phyloP scores from a whole-genome alignment of 2,797 vertebrate species.

The Somateria mollissima region DNA sequence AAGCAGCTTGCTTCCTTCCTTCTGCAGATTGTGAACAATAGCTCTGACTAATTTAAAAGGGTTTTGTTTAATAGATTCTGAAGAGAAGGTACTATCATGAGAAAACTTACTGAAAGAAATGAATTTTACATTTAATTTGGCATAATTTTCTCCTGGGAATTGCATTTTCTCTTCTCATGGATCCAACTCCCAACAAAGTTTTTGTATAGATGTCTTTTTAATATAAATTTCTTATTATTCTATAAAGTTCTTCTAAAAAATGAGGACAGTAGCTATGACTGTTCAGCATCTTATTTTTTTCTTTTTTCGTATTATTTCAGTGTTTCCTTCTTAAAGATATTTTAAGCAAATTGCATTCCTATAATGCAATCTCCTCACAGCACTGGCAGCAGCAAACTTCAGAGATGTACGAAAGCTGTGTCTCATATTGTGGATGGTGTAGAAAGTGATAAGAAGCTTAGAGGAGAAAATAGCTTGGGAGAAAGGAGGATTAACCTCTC shows the following conservation, averaged over 20 bases:
- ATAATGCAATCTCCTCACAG: not conserved
- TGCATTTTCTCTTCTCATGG: not conserved
- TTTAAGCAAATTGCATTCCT: not conserved
- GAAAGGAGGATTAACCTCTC: conserved; percentile 52
- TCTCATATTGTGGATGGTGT: not conserved
- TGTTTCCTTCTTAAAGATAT: not conserved
- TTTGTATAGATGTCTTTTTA: not conserved
- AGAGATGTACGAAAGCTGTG: not conserved
- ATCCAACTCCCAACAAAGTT: not conserved
- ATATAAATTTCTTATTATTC: not conserved
- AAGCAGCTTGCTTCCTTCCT: not conserved
- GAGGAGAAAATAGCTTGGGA: conserved; percentile 37
- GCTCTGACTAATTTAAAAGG: not conserved
- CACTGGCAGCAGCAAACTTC: not conserved
- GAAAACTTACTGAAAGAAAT: not conserved
- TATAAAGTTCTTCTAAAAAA: not conserved
- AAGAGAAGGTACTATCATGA: not conserved
- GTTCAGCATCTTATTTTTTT: not conserved
- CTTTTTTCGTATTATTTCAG: not conserved
- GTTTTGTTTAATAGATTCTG: not conserved
- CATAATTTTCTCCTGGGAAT: not conserved
- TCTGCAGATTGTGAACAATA: not conserved
- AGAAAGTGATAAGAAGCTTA: conserved; percentile 64
- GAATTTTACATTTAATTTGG: not conserved
- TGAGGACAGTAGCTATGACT: not conserved